Base-by-base conservation (phyloP, 2,113 vertebrate species). In the Neopipo cinnamomea region DNA sequence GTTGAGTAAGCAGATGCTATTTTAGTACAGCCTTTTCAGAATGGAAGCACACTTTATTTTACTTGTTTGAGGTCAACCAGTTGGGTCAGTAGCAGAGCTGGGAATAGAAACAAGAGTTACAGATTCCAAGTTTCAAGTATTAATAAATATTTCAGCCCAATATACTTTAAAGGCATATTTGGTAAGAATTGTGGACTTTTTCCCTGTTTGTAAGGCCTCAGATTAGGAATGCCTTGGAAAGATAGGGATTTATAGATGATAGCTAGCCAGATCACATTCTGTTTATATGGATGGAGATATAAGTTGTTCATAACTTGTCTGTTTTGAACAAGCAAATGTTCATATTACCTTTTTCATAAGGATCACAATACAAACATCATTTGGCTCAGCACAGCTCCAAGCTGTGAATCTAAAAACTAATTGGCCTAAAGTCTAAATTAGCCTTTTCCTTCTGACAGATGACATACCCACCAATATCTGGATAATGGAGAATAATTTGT, bases 91-190 rank as follows among this genome's bases (percentile, higher is more conserved):
- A 52, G 66, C 83, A 72, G 53, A 86, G 53, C 93, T 72, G 87
- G 76, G 79, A 94, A 77, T 78, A 89, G 86, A 93, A 95, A 59
- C 71, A 62, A 41, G 80, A 73, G 39, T 85, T 92, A 81, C 42
- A 53, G 61, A 76, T 70, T 96, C 83, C 84, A 96, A 94, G 88
- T 92, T 93, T 92, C 61, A 89, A 93, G 52, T 91, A 96, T 88
- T 96, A 95, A 96, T 85, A 96, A 93, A 73, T 95, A 88, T 87
- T 91, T 71, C 62, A 86, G 72, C 35, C 65, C n/a, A 87, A 82
- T 92, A 35, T 53, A 92, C 89, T 95, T 97, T 93, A 93, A 93
- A 95, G 85, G 76, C 92, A 53, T 88, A 96, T 88, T 81, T 90
- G 65, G 52, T 91, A 96, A 84, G 82, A 93, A 67, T 47, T 78